Evolutionary conservation across 2,797 vertebrate species (phyloP), one percentile per base, ranked within the genome.

Genomic region (Philypnodon macrostomus): DNA sequence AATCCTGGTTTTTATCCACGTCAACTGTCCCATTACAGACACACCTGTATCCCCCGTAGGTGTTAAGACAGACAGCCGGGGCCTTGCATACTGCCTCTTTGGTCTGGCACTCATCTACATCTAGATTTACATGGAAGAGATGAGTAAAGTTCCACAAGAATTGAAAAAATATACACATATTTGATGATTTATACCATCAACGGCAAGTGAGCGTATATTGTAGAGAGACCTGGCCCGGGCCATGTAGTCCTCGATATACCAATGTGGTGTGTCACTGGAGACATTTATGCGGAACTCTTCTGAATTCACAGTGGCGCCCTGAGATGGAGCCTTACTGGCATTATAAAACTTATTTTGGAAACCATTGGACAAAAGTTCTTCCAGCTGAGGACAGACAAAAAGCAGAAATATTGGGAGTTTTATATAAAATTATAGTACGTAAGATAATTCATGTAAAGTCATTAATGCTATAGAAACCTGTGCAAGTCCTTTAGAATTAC

Each of bases 261-360:
- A 93, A 79, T 92, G 87, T 0, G 91, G 91, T 0, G 91, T 93
- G 70, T 93, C 92, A 16, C 87, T 92, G 62, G 92, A 93, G 66
- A 92, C 65, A 9, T 84, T 90, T 53, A 92, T 77, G 7, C 83
- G 84, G 70, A 90, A 90, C 58, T 92, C 90, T 0, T 37, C 53
- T 7, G 40, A 35, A 5, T 7, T 58, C 1, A 58, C n/a, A n/a
- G n/a, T n/a, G n/a, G n/a, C n/a, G n/a, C n/a, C n/a, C n/a, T n/a
- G n/a, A n/a, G n/a, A n/a, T n/a, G n/a, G n/a, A n/a, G n/a, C 39
- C 10, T 13, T 21, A 17, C 64, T 84, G 38, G 85, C 69, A 0
- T 75, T 88, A 77, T 92, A 92, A 74, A 89, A 93, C 56, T 93
- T 93, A 55, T 92, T 92, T 55, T 86, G 63, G 60, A 93, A 93